These are phyloP conservation scores for Aphaenogaster floridana DNA, from an alignment of 1,140 invertebrate species.

Conservation along the genomic window DNA sequence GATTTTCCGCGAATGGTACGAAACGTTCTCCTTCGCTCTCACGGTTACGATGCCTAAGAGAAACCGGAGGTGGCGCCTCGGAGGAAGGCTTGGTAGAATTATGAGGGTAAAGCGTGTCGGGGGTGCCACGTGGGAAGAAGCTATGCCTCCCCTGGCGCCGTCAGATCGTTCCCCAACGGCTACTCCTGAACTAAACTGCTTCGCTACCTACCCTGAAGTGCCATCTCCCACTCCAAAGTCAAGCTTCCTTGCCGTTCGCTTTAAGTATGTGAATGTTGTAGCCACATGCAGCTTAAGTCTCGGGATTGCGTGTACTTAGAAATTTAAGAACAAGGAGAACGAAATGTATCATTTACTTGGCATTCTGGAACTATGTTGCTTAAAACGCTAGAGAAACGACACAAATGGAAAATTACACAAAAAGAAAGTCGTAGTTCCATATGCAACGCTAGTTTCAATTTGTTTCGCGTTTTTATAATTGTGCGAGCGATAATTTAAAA, in stretches of 20 bases:
- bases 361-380: not conserved
- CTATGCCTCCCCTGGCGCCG: constrained; percentile 85
- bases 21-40: constrained; percentile 57
- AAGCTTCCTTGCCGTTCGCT: constrained; percentile 55
- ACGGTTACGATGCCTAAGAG: constrained; percentile 59
- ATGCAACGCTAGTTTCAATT: not conserved
- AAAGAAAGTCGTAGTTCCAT: not conserved
- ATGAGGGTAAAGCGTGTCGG: constrained; percentile 82
- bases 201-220: constrained; percentile 76
- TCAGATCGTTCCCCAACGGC: constrained; percentile 85
- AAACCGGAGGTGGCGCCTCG: constrained; percentile 67
- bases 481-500: not conserved
- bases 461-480: not conserved
- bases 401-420: not conserved
- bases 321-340: constrained; percentile 30
- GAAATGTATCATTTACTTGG: not conserved
- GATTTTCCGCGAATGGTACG: constrained; percentile 41
- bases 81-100: constrained; percentile 79
- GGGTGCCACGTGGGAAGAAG: constrained; percentile 84
- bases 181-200: constrained; percentile 85
- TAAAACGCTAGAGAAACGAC: not conserved
- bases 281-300: constrained; percentile 35
- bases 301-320: constrained; percentile 10
- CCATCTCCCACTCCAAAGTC: constrained; percentile 65
- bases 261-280: constrained; percentile 29